A percentile compares a stretch with the other conserved stretches of the same genome.
phyloP scores from a whole-genome alignment of 2,113 vertebrate species.

The Oncorhynchus mykiss region DNA sequence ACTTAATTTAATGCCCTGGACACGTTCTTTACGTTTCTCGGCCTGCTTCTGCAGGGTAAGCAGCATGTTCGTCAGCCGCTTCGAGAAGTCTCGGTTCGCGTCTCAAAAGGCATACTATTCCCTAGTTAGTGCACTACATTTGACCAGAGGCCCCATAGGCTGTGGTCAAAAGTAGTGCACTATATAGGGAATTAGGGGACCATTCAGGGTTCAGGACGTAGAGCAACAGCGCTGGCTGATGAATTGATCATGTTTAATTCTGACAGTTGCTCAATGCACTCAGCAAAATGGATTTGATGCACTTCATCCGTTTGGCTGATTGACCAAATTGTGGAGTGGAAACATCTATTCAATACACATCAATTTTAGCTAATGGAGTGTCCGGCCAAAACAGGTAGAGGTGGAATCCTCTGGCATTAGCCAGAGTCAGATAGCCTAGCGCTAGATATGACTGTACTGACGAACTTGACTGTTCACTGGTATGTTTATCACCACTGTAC shows the following conservation, averaged over 20 bases:
- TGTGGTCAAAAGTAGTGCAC: too few relatives aligned
- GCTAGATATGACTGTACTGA: neutral
- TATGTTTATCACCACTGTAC: neutral
- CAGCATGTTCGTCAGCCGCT: constrained; percentile 53
- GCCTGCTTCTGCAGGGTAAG: constrained; percentile 62
- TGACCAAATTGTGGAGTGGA: constrained; percentile 46
- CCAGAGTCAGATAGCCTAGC: neutral
- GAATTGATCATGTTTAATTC: constrained; percentile 62
- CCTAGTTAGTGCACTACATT: too few relatives aligned
- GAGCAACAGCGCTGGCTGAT: constrained; percentile 4
- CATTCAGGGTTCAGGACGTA: constrained; percentile 13
- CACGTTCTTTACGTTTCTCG: constrained; percentile 41
- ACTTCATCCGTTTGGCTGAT: constrained; percentile 54
- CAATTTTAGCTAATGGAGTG: constrained; percentile 48
- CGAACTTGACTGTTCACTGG: neutral
- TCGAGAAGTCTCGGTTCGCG: constrained; percentile 28
- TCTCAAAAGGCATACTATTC: too few relatives aligned
- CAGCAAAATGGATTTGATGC: constrained; percentile 57
- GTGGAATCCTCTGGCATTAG: neutral
- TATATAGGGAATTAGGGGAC: too few relatives aligned
- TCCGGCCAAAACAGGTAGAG: constrained; percentile 13
- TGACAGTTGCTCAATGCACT: constrained; percentile 60
- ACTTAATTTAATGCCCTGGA: constrained; percentile 59
- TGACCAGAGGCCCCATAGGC: too few relatives aligned
- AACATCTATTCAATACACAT: constrained; percentile 48